Evolutionary conservation across 2,888 invertebrate species (phyloP).

Genomic region (Diogma glabrata): DNA sequence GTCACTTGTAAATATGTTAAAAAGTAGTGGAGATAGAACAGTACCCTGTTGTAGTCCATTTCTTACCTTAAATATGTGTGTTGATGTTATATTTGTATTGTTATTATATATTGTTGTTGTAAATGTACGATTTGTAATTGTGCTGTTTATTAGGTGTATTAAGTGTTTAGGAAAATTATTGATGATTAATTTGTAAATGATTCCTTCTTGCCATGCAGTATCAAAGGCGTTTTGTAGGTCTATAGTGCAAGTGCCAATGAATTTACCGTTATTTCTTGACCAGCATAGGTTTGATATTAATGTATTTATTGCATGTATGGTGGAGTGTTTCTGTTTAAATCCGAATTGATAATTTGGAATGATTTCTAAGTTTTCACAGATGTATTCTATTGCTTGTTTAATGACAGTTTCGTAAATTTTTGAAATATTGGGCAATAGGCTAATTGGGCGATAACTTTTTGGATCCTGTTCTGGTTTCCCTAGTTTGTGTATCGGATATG

Average conservation of each 20-base stretch:
- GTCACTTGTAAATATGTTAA: too few species aligned
- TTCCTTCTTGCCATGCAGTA: conserved; percentile 8
- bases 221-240: conserved; percentile 12
- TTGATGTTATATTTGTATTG: too few species aligned
- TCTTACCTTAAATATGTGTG: too few species aligned
- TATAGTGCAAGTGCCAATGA: conserved; percentile 4
- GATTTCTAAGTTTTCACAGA: not conserved
- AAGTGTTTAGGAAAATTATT: too few species aligned
- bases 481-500: not conserved
- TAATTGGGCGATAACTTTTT: not conserved
- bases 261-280: not conserved
- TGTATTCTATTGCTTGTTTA: not conserved
- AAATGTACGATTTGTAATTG: too few species aligned
- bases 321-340: not conserved
- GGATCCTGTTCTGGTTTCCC: not conserved
- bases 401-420: not conserved
- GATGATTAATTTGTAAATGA: conserved; percentile 3
- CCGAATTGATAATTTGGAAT: conserved; percentile 12
- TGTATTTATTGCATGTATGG: not conserved
- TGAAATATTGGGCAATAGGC: not conserved
- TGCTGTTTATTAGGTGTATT: too few species aligned
- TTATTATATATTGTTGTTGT: too few species aligned
- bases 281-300: conserved; percentile 2
- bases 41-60: too few species aligned
- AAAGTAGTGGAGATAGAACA: too few species aligned